Conservation (phyloP, 2,888 invertebrate species). For the Sarcophaga caerulescens region DNA sequence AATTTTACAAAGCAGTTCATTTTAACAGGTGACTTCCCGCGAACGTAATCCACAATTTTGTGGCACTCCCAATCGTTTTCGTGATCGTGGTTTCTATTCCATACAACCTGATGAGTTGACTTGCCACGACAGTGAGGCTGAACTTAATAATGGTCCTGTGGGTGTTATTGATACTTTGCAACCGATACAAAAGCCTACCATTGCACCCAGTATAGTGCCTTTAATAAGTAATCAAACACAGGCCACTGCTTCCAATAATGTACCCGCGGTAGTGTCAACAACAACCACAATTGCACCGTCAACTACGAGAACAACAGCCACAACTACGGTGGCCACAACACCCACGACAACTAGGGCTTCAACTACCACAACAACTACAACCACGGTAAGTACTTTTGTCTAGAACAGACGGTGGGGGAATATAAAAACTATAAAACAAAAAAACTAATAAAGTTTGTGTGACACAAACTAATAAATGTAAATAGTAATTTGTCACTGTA, state of each 20-base stretch:
- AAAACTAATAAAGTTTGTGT: constrained; percentile 35
- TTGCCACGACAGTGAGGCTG: constrained; percentile 83
- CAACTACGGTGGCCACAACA: constrained; percentile 65
- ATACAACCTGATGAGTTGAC: constrained; percentile 89
- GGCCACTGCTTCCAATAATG: constrained; percentile 55
- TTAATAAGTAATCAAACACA: constrained; percentile 66
- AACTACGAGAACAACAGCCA: constrained; percentile 68
- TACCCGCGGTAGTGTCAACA: constrained; percentile 66
- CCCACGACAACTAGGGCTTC: constrained; percentile 37
- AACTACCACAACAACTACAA: constrained; percentile 47
- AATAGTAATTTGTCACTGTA: constrained; percentile 39
- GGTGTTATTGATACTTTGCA: constrained; percentile 80
- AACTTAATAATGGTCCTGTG: constrained; percentile 79
- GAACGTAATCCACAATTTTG: constrained; percentile 96
- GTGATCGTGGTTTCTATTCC: constrained; percentile 92
- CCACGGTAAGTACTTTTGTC: constrained; percentile 62
- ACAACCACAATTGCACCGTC: constrained; percentile 75
- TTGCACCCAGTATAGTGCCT: constrained; percentile 75
- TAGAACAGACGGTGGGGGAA: too few species aligned
- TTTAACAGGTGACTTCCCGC: constrained; percentile 87
- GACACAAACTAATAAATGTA: constrained; percentile 24
- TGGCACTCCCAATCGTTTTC: constrained; percentile 90
- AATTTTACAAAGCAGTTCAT: background rate
- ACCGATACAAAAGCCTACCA: constrained; percentile 76
- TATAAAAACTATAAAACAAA: constrained; percentile 52